A percentile compares a stretch with the other conserved stretches of the same genome.
Evolutionary conservation across 92 coral and sea anemone genomes (phyloP).

Genomic region (Pocillopora meandrina): DNA sequence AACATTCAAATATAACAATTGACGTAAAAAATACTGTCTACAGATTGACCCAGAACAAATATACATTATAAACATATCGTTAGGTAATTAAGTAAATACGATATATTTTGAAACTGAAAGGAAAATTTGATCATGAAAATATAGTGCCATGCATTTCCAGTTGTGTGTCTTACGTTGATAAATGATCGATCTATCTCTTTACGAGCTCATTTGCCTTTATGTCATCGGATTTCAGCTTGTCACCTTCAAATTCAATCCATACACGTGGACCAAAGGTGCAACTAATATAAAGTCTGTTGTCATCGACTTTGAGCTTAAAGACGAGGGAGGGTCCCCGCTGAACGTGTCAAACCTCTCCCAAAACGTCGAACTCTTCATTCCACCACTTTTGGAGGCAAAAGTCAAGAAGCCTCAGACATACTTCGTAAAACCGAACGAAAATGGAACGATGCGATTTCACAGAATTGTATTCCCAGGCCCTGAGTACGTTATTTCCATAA

Average conservation of each 20-base stretch:
- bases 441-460: conserved; percentile 80
- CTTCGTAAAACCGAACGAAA: conserved; percentile 73
- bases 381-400: conserved; percentile 21
- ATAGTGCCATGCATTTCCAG: no score
- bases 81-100: no score
- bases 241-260: conserved; percentile 70
- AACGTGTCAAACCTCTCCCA: conserved; percentile 57
- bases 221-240: conserved; percentile 46
- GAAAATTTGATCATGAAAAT: no score
- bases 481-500: conserved; percentile 69
- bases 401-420: conserved; percentile 8
- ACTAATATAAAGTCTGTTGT: conserved; percentile 70
- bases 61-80: no score
- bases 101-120: no score
- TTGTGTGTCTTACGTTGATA: not conserved
- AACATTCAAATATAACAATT: no score
- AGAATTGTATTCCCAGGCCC: conserved; percentile 68
- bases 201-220: not conserved
- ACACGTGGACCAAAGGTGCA: conserved; percentile 82
- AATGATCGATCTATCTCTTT: not conserved
- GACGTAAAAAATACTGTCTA: no score
- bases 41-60: no score
- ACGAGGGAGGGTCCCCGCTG: conserved; percentile 57
- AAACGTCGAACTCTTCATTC: conserved; percentile 63
- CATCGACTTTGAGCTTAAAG: conserved; percentile 73